Base-by-base conservation (phyloP, 2,113 vertebrate species). In the Aleadryas rufinucha region DNA sequence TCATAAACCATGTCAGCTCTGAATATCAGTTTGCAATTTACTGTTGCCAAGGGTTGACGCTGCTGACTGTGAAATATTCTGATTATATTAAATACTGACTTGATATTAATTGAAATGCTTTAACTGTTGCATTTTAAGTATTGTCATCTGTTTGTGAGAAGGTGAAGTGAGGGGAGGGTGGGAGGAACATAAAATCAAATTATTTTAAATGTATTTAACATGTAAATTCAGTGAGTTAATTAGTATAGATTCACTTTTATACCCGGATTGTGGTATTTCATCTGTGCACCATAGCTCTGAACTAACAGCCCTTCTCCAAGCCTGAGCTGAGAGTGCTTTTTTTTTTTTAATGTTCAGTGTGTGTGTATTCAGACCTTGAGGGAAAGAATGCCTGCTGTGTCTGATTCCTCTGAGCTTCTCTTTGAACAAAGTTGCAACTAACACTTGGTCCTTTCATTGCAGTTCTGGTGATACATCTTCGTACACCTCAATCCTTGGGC, bases 341-440 rank as follows among this genome's bases (percentile, higher is more conserved):
- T 35, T 53, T 41, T 42, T 39, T 49, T 26, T 6, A 31, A 60
- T 66, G 3, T 50, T 61, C 16, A 6, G 7, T 35, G 30, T 71
- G 33, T 74, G 13, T 72, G 49, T 81, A 49, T 93, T 90, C 80
- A 90, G 88, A 71, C 83, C 86, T 89, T 37, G 76, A 85, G 77
- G 90, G 65, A 61, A 87, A 81, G 90, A 95, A 96, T 84, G 76
- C 92, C 80, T 84, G 72, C 90, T 94, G 83, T 95, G 88, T 96
- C 68, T 84, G 60, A 94, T 92, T 86, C 93, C 84, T 94, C 77
- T 39, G 49, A 37, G 80, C 70, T 90, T 84, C 76, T 65, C 80
- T 95, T 89, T 87, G 90, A 95, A 87, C 76, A 79, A 76, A 95
- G 85, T 96, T 95, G 90, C 77, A 54, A 1, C 79, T 75, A 78